Evolutionary conservation across 1,140 invertebrate species (phyloP).

Genomic region (Pseudachorutes palmiensis): DNA sequence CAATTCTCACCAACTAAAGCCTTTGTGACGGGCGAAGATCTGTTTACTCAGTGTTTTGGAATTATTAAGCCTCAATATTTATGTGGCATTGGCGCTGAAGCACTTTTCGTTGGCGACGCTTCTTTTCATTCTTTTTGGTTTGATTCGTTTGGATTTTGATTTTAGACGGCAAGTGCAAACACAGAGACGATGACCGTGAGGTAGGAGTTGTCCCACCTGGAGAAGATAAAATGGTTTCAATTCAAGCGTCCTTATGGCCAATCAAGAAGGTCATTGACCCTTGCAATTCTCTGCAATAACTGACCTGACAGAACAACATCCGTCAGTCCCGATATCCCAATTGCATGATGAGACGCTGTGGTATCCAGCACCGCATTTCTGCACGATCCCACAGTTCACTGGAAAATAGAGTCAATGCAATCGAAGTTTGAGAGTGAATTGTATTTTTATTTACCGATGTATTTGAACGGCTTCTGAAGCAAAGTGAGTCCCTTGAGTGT

Average conservation of each 20-base stretch:
- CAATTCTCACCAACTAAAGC: no score
- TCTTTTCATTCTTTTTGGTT: background rate
- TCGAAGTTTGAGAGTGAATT: background rate
- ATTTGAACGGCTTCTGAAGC: constrained; percentile 95
- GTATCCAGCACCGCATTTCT: constrained; percentile 93
- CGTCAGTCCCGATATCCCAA: constrained; percentile 94
- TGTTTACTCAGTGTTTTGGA: no score
- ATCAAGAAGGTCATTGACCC: no score
- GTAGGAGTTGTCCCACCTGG: constrained; percentile 92
- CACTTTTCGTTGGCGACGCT: background rate
- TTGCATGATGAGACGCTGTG: constrained; percentile 73
- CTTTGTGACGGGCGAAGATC: no score
- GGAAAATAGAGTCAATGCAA: constrained; percentile 15
- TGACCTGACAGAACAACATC: constrained; percentile 74
- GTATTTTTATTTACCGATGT: constrained; percentile 53
- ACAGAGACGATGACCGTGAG: constrained; percentile 96
- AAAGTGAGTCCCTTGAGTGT: constrained; percentile 85
- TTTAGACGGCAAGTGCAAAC: constrained; percentile 54
- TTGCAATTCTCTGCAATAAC: no score
- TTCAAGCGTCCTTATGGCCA: no score
- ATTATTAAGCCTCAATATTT: no score
- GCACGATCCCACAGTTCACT: constrained; percentile 95
- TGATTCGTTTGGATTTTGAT: background rate
- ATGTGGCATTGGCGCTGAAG: no score
- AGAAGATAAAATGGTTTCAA: no score